Percentiles rank a stretch among this genome's conserved stretches.
phyloP scores from a whole-genome alignment of 1,140 invertebrate species.

The Asbolus verrucosus region DNA sequence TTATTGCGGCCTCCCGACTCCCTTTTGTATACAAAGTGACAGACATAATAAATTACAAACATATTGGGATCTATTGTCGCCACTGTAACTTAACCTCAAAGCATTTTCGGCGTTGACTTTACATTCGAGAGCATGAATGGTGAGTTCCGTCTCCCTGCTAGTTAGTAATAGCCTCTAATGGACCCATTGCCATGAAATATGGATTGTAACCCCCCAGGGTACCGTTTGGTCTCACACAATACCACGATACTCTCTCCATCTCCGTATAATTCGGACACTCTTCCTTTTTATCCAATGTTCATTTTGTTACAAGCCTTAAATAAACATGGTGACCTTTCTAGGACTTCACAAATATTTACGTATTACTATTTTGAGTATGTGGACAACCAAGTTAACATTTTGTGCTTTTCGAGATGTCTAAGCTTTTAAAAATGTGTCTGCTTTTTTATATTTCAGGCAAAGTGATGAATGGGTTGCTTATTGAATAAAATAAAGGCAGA shows the following conservation, averaged over 20 bases:
- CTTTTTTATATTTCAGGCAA: background rate
- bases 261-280: background rate
- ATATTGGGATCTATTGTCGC: slow-evolving; percentile 57
- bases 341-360: no score
- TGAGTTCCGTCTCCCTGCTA: slow-evolving; percentile 53
- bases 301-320: background rate
- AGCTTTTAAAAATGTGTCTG: background rate
- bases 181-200: slow-evolving; percentile 61
- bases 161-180: slow-evolving; percentile 61
- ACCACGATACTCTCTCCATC: slow-evolving; percentile 5
- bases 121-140: slow-evolving; percentile 53
- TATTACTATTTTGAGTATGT: no score
- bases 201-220: slow-evolving; percentile 53
- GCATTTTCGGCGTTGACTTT: slow-evolving; percentile 52
- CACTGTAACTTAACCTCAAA: slow-evolving; percentile 56
- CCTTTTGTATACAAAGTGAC: slow-evolving; percentile 47
- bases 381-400: no score
- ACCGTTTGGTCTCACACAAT: slow-evolving; percentile 48
- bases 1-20: slow-evolving; percentile 32
- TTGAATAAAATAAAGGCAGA: slow-evolving; percentile 35
- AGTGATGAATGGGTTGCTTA: slow-evolving; percentile 18
- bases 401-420: no score
- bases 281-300: background rate
- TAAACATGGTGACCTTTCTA: no score
- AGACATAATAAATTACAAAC: slow-evolving; percentile 57